Percentiles rank a stretch among this genome's conserved stretches.
Conservation (phyloP, 2,113 vertebrate species). For the Hemichromis elongatus region DNA sequence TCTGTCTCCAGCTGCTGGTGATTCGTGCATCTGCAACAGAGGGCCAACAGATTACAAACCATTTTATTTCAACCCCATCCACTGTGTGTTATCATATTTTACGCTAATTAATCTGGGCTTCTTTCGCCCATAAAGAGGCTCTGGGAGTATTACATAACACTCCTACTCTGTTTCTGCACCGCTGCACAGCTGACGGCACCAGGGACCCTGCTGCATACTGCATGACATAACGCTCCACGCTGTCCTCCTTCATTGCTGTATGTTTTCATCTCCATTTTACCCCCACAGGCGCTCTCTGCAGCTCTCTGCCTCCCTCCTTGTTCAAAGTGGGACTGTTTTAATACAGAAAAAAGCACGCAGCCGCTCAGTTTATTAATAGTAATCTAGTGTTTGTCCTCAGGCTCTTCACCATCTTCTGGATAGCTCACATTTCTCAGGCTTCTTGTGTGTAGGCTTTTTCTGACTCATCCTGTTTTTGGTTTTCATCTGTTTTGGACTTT, state of each 20-base stretch:
- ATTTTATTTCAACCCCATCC: not conserved
- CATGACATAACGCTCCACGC: conserved; percentile 34
- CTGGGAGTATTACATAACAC: conserved; percentile 20
- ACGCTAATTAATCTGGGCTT: not conserved
- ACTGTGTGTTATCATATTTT: not conserved
- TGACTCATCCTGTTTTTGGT: not conserved
- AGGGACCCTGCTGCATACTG: conserved; percentile 12
- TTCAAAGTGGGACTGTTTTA: not conserved
- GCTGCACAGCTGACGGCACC: conserved; percentile 22
- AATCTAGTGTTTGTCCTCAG: not conserved
- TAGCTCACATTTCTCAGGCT: not conserved
- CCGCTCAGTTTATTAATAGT: not conserved
- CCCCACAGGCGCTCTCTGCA: not conserved
- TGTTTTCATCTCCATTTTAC: not conserved
- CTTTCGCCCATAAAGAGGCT: conserved; percentile 5
- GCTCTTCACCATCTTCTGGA: not conserved
- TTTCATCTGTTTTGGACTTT: not conserved
- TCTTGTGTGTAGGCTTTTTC: not conserved
- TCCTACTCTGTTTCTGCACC: conserved; percentile 5
- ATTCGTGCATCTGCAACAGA: not conserved
- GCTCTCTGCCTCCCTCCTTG: not conserved
- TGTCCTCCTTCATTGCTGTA: not conserved
- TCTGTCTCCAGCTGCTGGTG: not conserved
- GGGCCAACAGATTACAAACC: not conserved
- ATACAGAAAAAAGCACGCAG: not conserved